Evolutionary conservation across 2,888 invertebrate genomes (phyloP).

Genomic region (Lydus trimaculatus): DNA sequence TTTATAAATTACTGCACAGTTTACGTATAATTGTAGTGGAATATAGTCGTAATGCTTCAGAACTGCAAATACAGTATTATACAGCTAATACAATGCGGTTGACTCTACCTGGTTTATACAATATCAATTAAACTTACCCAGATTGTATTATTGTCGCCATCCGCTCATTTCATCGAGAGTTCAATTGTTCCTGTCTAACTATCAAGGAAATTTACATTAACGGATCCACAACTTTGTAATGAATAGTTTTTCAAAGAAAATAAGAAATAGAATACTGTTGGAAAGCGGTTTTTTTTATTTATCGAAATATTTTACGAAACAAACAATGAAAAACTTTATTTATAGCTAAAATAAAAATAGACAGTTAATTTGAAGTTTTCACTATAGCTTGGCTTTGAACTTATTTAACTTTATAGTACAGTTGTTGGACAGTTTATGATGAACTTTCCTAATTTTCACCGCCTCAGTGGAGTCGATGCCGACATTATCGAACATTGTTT

Average conservation of each 20-base stretch:
- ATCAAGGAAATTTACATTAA: neutral
- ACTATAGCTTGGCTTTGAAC: constrained; percentile 13
- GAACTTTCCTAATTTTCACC: constrained; percentile 22
- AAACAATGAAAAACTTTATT: neutral
- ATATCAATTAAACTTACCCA: neutral
- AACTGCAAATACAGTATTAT: neutral
- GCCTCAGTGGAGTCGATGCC: constrained; percentile 20
- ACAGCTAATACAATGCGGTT: neutral
- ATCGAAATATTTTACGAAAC: neutral
- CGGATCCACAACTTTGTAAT: neutral
- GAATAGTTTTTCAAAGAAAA: neutral
- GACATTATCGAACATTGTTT: constrained; percentile 11
- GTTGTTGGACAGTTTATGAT: constrained; percentile 19
- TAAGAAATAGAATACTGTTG: neutral
- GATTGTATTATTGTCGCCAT: neutral
- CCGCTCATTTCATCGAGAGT: neutral
- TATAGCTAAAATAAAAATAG: neutral
- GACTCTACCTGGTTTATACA: neutral
- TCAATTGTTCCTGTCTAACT: neutral
- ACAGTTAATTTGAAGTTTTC: neutral
- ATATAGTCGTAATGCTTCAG: too few relatives aligned
- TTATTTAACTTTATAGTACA: constrained; percentile 22
- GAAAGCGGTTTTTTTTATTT: neutral
- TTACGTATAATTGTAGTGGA: neutral
- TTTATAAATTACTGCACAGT: constrained; percentile 14